Evolutionary conservation across 2,888 invertebrate species (phyloP).

Genomic region (Scrobipalpa costella): DNA sequence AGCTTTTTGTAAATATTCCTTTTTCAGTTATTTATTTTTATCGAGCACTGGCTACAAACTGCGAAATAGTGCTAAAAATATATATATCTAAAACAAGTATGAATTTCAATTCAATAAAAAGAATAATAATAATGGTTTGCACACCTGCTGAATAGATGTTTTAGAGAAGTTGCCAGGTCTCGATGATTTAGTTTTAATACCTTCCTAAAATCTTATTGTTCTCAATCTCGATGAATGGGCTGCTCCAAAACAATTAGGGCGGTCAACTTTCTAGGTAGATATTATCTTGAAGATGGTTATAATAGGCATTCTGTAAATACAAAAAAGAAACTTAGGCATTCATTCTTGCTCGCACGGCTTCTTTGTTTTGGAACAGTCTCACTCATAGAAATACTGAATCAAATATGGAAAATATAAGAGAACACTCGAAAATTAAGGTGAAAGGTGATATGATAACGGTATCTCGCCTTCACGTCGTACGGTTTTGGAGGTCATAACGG

Average conservation of each 20-base stretch:
- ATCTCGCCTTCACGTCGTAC: neutral
- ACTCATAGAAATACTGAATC: neutral
- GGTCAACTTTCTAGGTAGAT: neutral
- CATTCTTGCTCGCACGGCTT: neutral
- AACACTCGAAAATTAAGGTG: neutral
- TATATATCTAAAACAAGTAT: too few species aligned
- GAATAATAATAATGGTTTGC: too few species aligned
- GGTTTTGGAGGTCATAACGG: constrained; percentile 13
- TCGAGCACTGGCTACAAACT: constrained; percentile 20
- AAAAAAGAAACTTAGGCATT: neutral
- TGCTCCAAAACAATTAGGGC: constrained; percentile 18
- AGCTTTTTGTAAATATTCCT: constrained; percentile 70
- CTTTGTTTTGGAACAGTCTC: constrained; percentile 18
- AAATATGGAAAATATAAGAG: neutral
- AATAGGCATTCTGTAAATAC: neutral
- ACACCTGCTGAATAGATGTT: neutral
- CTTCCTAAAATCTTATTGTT: neutral
- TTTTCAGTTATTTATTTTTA: constrained; percentile 32
- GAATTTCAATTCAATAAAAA: neutral
- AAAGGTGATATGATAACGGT: constrained; percentile 20
- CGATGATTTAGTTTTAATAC: constrained; percentile 10
- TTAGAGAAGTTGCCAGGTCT: constrained; percentile 15
- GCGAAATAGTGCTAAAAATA: neutral
- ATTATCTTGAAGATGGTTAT: neutral
- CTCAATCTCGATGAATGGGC: constrained; percentile 14